Percentiles rank a stretch among this genome's conserved stretches.
phyloP scores from a whole-genome alignment of 2,888 invertebrate genomes.

The Sacculina carcini region DNA sequence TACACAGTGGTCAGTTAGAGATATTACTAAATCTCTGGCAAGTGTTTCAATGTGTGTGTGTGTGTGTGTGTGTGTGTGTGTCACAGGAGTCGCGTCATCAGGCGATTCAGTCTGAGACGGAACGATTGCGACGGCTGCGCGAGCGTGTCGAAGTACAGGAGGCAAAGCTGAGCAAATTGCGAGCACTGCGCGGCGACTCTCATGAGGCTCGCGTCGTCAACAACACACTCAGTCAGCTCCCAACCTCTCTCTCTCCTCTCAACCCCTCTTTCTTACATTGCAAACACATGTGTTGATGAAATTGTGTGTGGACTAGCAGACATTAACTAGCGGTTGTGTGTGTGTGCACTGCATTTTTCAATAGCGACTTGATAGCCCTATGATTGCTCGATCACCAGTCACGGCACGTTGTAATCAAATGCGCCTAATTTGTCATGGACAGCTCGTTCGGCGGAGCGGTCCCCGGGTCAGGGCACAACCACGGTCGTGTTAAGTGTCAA shows the following conservation, averaged over 20 bases:
- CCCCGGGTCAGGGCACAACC: too few species aligned
- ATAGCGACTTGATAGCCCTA: too few species aligned
- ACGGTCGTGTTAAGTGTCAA: too few species aligned
- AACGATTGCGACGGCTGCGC: conserved; percentile 12
- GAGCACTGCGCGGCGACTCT: conserved; percentile 75
- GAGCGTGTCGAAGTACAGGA: conserved; percentile 61
- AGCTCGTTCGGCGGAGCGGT: too few species aligned
- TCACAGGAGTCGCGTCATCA: conserved; percentile 11
- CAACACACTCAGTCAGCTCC: conserved; percentile 63
- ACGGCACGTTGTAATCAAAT: too few species aligned
- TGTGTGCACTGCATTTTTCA: too few species aligned
- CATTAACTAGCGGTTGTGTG: background rate
- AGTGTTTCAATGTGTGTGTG: too few species aligned
- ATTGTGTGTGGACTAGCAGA: background rate
- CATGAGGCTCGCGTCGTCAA: conserved; percentile 74
- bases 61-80: too few species aligned
- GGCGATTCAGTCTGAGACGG: conserved; percentile 13
- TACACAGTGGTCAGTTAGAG: too few species aligned
- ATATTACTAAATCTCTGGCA: too few species aligned
- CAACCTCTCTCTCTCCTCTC: background rate
- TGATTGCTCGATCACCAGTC: too few species aligned
- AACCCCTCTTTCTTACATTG: background rate
- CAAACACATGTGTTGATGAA: background rate
- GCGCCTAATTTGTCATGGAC: too few species aligned
- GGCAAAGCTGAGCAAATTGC: conserved; percentile 64